These are phyloP conservation scores for Centropus bengalensis DNA, from an alignment of 2,113 vertebrate genomes.

Conservation along the genomic window DNA sequence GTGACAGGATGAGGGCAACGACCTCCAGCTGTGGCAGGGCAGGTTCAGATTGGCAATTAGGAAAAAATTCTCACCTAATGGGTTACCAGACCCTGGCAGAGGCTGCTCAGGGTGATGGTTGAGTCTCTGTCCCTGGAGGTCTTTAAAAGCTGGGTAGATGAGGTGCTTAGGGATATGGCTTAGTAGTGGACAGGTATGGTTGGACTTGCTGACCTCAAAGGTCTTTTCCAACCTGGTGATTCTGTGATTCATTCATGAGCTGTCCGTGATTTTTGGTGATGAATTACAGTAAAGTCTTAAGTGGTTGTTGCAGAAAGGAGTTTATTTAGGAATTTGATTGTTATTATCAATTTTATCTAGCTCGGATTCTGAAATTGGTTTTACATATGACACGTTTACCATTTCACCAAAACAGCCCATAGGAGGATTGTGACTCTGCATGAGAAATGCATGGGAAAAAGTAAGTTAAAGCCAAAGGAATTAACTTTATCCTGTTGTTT, in stretches of 20 bases:
- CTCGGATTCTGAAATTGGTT: background rate
- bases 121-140: too few relatives aligned
- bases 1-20: too few relatives aligned
- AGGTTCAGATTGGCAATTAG: too few relatives aligned
- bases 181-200: too few relatives aligned
- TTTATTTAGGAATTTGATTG: background rate
- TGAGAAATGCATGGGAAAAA: background rate
- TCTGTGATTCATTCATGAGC: background rate
- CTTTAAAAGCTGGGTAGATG: too few relatives aligned
- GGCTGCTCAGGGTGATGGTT: too few relatives aligned
- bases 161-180: too few relatives aligned
- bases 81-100: too few relatives aligned
- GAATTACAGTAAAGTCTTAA: background rate
- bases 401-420: background rate
- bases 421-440: background rate
- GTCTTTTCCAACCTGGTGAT: too few relatives aligned
- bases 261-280: background rate
- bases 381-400: background rate
- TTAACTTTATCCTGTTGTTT: background rate
- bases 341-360: background rate
- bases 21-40: too few relatives aligned
- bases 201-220: too few relatives aligned
- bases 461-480: background rate
- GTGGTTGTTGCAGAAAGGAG: background rate
- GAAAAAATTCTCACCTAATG: too few relatives aligned